A percentile compares a stretch with the other conserved stretches of the same genome.
Evolutionary conservation across 2,797 vertebrate genomes (phyloP).

Genomic region (Chelon auratus): DNA sequence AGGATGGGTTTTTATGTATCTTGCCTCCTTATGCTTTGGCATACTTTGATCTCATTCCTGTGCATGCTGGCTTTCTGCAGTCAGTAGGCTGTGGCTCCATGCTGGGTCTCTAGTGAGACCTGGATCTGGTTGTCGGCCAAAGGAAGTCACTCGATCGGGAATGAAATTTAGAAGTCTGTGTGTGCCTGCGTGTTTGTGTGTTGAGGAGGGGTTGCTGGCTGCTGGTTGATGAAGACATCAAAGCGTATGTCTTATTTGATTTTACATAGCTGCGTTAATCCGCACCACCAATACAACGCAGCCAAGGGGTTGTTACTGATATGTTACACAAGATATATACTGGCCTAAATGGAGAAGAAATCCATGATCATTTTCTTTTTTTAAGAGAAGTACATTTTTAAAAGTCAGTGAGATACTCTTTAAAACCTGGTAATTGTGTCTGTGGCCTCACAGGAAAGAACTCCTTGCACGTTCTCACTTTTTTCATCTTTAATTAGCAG

Average conservation of each 20-base stretch:
- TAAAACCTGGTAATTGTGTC: slow-evolving; percentile 27
- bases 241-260: slow-evolving; percentile 62
- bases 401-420: slow-evolving; percentile 26
- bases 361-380: slow-evolving; percentile 20
- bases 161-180: slow-evolving; percentile 30
- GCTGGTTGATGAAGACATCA: slow-evolving; percentile 68
- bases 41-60: slow-evolving; percentile 74
- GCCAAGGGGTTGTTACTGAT: slow-evolving; percentile 30
- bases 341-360: slow-evolving; percentile 4
- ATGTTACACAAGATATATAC: slow-evolving; percentile 18
- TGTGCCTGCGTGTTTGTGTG: not conserved
- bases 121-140: slow-evolving; percentile 56
- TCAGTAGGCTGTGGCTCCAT: slow-evolving; percentile 58
- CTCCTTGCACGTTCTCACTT: slow-evolving; percentile 63
- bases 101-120: slow-evolving; percentile 68
- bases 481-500: slow-evolving; percentile 71
- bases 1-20: slow-evolving; percentile 67
- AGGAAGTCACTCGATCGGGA: slow-evolving; percentile 49
- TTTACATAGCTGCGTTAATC: slow-evolving; percentile 57
- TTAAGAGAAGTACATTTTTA: slow-evolving; percentile 23
- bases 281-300: slow-evolving; percentile 23
- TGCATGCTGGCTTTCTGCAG: slow-evolving; percentile 58
- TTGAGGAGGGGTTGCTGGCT: slow-evolving; percentile 8
- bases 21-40: slow-evolving; percentile 60
- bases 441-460: slow-evolving; percentile 48